Percentiles rank a stretch among this genome's conserved stretches.
Conservation (phyloP, 2,888 invertebrate genomes). For the Entomobrya proxima region DNA sequence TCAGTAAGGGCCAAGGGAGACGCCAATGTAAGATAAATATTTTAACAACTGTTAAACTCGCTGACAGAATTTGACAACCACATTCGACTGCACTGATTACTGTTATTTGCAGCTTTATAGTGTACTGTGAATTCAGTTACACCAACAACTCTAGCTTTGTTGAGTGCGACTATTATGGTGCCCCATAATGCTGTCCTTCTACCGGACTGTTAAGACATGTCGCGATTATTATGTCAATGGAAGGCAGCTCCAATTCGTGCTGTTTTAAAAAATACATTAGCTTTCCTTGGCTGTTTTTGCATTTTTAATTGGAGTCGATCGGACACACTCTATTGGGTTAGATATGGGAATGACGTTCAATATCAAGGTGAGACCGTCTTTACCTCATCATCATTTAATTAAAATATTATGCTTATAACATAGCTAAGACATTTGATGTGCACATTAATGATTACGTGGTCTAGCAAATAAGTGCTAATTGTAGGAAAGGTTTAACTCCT, state of each 20-base stretch:
- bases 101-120: neutral
- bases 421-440: neutral
- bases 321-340: neutral
- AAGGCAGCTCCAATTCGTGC: constrained; percentile 33
- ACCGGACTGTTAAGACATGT: constrained; percentile 21
- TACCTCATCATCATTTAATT: neutral
- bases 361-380: constrained; percentile 56
- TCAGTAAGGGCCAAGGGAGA: too few species aligned
- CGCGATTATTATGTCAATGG: constrained; percentile 51
- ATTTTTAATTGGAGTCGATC: neutral
- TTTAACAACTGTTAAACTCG: constrained; percentile 24
- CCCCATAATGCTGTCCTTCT: constrained; percentile 23
- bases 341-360: constrained; percentile 31
- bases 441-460: too few species aligned
- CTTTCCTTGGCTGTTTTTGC: neutral
- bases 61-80: constrained; percentile 8
- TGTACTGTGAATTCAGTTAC: neutral
- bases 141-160: neutral
- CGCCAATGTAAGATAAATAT: neutral
- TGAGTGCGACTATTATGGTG: neutral
- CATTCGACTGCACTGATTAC: neutral
- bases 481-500: too few species aligned
- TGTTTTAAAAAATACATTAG: neutral
- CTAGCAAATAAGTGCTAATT: too few species aligned
- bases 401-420: neutral